These are phyloP conservation scores for Leptodactylus fuscus DNA, from an alignment of 2,113 vertebrate genomes.

Conservation along the genomic window DNA sequence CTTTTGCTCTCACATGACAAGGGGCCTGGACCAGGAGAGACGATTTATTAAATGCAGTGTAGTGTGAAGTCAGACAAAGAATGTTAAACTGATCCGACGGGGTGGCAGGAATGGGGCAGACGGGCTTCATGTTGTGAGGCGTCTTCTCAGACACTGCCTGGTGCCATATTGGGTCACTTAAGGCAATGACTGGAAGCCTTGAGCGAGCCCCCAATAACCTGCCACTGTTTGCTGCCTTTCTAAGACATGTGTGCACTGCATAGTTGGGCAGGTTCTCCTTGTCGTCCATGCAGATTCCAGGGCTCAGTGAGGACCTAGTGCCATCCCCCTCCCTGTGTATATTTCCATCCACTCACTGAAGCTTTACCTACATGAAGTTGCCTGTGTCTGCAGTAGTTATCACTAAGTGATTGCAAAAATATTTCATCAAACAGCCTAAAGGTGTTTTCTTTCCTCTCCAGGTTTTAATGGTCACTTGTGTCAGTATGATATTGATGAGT, in stretches of 20 bases:
- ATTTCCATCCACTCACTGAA: no score
- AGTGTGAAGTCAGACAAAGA: not conserved
- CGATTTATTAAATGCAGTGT: no score
- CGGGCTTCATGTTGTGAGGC: not conserved
- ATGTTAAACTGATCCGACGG: not conserved
- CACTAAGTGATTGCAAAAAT: no score
- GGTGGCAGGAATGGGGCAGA: not conserved
- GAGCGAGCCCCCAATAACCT: no score
- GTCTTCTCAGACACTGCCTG: not conserved
- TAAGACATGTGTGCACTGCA: no score
- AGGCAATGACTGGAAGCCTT: not conserved
- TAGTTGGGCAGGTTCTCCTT: no score
- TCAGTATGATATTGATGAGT: conserved; percentile 91
- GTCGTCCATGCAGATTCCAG: not conserved
- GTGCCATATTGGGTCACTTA: not conserved
- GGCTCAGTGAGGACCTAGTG: no score
- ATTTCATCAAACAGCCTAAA: no score
- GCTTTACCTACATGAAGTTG: no score
- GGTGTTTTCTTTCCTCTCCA: conserved; percentile 61
- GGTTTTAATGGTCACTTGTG: conserved; percentile 90
- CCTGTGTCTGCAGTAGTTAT: no score
- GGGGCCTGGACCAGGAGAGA: not conserved
- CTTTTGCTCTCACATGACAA: no score
- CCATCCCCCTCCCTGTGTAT: no score
- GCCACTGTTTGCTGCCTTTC: not conserved